Evolutionary conservation across 2,113 vertebrate species (phyloP).

Genomic region (Cephalopholis sonnerati): DNA sequence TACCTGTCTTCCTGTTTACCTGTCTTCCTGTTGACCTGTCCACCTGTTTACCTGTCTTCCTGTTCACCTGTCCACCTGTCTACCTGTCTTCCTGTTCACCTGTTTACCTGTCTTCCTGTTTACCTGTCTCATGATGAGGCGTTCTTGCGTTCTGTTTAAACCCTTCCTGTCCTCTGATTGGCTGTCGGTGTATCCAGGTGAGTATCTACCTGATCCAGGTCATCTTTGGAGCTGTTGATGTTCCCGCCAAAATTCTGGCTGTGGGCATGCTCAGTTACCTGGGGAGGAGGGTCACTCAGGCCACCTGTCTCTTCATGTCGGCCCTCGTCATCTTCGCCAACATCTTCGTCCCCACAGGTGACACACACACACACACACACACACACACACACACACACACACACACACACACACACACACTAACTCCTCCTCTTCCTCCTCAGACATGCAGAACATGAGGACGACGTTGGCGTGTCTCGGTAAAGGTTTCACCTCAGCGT

Average conservation of each 20-base stretch:
- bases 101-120: neutral
- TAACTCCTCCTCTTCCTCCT: too few relatives aligned
- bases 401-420: neutral
- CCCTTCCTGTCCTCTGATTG: constrained; percentile 6
- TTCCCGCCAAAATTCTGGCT: constrained; percentile 90
- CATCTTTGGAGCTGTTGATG: constrained; percentile 91
- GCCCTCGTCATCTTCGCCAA: constrained; percentile 87
- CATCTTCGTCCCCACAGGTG: constrained; percentile 90
- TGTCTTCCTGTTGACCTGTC: neutral
- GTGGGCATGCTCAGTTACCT: constrained; percentile 86
- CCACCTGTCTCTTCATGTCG: constrained; percentile 79
- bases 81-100: neutral
- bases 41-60: neutral
- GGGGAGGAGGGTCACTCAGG: constrained; percentile 88
- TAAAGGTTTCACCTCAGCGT: constrained; percentile 84
- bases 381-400: constrained; percentile 46
- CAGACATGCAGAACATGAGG: constrained; percentile 84
- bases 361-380: neutral
- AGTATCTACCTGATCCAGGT: constrained; percentile 93
- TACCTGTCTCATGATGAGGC: neutral
- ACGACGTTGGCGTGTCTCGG: constrained; percentile 85
- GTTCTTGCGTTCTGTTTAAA: neutral
- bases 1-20: too few relatives aligned
- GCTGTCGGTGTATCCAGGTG: constrained; percentile 71
- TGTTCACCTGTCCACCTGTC: neutral